Evolutionary conservation across 2,888 invertebrate genomes (phyloP).

Genomic region (Hypomecis atomaria): DNA sequence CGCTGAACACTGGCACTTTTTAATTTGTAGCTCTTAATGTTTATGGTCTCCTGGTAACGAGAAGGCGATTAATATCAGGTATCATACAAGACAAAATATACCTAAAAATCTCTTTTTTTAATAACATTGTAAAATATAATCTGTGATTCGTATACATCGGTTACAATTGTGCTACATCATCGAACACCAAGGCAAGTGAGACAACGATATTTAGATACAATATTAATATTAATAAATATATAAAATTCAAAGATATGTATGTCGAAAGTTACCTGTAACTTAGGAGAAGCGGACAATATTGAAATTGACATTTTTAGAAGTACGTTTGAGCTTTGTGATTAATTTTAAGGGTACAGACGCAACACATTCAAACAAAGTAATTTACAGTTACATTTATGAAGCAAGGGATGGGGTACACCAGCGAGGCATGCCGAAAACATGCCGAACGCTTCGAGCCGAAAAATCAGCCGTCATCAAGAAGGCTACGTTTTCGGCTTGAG

Average conservation of each 20-base stretch:
- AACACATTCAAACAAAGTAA: conserved; percentile 58
- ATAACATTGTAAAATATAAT: conserved; percentile 83
- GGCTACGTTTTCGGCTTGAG: conserved; percentile 1
- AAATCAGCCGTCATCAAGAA: not conserved
- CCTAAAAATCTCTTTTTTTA: conserved; percentile 80
- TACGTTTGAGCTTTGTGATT: conserved; percentile 75
- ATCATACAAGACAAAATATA: conserved; percentile 75
- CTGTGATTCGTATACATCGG: conserved; percentile 82
- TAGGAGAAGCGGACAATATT: conserved; percentile 64
- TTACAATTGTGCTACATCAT: conserved; percentile 83
- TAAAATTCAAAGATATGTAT: conserved; percentile 81
- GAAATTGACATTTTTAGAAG: conserved; percentile 79
- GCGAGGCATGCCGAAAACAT: conserved; percentile 20
- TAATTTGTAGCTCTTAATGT: conserved; percentile 48
- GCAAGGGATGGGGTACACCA: conserved; percentile 40
- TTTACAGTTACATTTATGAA: conserved; percentile 47
- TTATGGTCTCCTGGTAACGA: conserved; percentile 73
- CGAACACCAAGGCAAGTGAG: conserved; percentile 84
- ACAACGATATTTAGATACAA: conserved; percentile 66
- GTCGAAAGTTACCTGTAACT: conserved; percentile 70
- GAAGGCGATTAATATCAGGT: conserved; percentile 75
- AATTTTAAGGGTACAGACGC: conserved; percentile 64
- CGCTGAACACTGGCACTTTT: conserved; percentile 36
- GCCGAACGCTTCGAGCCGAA: conserved; percentile 17
- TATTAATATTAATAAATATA: conserved; percentile 73